Evolutionary conservation across 2,888 invertebrate species (phyloP), one percentile per base, ranked within the genome.

Genomic region (Napeogenes sylphis): DNA sequence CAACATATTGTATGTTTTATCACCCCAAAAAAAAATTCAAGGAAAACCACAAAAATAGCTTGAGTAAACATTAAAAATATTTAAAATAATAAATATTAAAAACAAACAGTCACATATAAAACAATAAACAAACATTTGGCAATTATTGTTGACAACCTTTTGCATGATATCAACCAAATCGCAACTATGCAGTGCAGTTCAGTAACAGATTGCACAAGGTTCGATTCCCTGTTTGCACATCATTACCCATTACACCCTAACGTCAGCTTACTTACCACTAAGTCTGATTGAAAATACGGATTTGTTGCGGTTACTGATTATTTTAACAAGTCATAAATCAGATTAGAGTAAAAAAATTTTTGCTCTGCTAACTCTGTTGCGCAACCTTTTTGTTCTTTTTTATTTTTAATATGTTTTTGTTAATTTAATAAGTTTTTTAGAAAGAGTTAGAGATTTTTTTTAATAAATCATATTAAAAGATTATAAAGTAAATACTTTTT

Each of bases 181-280:
- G 66, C 61, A 64, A 65, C 14, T 56, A 45, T 53, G 47, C 21
- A 53, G 56, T 61, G 32, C 57, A 56, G 45, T 59, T 60, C 74
- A 70, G 73, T 80, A 81, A 81, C 78, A 77, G 77, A 81, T 81
- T 70, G 74, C 61, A 57, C 60, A 71, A 70, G 70, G 56, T 72
- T 71, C 71, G 70, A 70, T 62, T 70, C 70, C 68, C 68, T 68
- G 73, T 70, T 73, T 71, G 70, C 68, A 67, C 68, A 69, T 66
- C 61, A 74, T 75, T 71, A 73, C 70, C 65, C 71, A 73, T 68
- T 69, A 69, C 67, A 61, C 63, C 68, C 67, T 64, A 51, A 42
- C 55, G 33, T n/a, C 42, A 33, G 54, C 45, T 58, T 57, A 61
- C 45, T 58, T 57, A 61, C 51, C 61, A 53, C 55, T 58, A 45